Evolutionary conservation across 2,113 vertebrate species (phyloP), one percentile per base, ranked within the genome.

Genomic region (Cyphomyrus discorhynchus): DNA sequence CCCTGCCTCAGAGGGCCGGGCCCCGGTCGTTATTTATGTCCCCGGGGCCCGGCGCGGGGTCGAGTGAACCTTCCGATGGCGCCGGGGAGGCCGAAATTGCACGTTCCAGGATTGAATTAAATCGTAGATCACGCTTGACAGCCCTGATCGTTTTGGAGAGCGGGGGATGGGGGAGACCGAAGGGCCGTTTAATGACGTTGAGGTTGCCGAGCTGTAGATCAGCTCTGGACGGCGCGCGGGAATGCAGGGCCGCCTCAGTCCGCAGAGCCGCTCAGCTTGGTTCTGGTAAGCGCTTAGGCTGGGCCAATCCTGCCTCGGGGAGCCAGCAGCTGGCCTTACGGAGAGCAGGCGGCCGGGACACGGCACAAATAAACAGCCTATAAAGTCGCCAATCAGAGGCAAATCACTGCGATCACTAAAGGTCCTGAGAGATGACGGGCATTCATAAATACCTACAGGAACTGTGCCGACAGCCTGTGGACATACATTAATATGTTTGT

Each of bases 111-210:
- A 88, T 88, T 70, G 58, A 92, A 93, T 92, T 92, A 90, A 91
- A 92, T 84, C 49, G 89, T 93, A 92, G 74, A 92, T 93, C 92
- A 93, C 90, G 84, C 85, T 27, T 90, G 92, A 88, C 91, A 91
- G 86, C 77, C 86, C 85, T 46, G 86, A 86, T 31, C 80, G 62
- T 21, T 31, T 52, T 87, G 86, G 21, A 58, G 46, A 46, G 52
- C 50, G 31, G 35, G 83, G 87, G 31, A 17, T 13, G 58, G 58
- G 62, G n/a, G 62, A 10, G 21, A 74, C 24, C 15, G n/a, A 39
- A 87, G 56, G 62, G 47, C 77, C 87, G 89, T 53, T 91, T 91
- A 90, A 92, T 91, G 86, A 58, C 90, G 89, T 91, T 53, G 92
- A 87, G 89, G 85, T 70, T 39, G 70, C 39, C 77, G 49, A 82